Conservation (phyloP, 2,888 invertebrate genomes). For the Eupithecia subfuscata region DNA sequence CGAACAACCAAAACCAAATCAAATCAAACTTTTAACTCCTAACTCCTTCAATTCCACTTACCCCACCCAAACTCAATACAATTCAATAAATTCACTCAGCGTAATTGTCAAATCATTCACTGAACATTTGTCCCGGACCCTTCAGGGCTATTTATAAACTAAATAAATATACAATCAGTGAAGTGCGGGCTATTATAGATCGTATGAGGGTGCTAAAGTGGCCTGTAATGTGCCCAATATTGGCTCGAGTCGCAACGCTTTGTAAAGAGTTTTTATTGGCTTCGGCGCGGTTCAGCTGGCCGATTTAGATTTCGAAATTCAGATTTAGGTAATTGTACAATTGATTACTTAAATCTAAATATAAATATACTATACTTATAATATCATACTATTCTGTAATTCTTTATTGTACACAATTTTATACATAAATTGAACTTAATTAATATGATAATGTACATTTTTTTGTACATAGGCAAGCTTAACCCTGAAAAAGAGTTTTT, state of each 20-base stretch:
- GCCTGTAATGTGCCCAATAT: slow-evolving; percentile 49
- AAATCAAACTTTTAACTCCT: slow-evolving; percentile 1
- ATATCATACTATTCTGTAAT: too few species aligned
- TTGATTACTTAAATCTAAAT: too few species aligned
- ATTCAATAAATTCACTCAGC: slow-evolving; percentile 73
- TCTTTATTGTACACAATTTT: too few species aligned
- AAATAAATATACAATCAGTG: slow-evolving; percentile 55
- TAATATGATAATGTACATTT: too few species aligned
- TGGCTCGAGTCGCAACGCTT: slow-evolving; percentile 29
- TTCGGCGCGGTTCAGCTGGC: background rate
- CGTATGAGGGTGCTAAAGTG: slow-evolving; percentile 49
- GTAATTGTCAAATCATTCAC: slow-evolving; percentile 79
- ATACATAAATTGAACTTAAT: too few species aligned
- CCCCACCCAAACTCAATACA: slow-evolving; percentile 26
- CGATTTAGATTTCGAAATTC: too few species aligned
- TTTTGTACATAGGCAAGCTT: too few species aligned
- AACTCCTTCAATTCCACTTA: slow-evolving; percentile 19
- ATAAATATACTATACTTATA: too few species aligned
- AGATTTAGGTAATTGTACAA: too few species aligned
- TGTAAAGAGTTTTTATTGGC: background rate
- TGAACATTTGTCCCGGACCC: slow-evolving; percentile 54
- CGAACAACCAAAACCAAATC: background rate
- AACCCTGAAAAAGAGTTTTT: too few species aligned
- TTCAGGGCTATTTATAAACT: slow-evolving; percentile 45
- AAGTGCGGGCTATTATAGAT: slow-evolving; percentile 52